Evolutionary conservation across 2,113 vertebrate species (phyloP).

Genomic region (Glaucidium brasilianum): DNA sequence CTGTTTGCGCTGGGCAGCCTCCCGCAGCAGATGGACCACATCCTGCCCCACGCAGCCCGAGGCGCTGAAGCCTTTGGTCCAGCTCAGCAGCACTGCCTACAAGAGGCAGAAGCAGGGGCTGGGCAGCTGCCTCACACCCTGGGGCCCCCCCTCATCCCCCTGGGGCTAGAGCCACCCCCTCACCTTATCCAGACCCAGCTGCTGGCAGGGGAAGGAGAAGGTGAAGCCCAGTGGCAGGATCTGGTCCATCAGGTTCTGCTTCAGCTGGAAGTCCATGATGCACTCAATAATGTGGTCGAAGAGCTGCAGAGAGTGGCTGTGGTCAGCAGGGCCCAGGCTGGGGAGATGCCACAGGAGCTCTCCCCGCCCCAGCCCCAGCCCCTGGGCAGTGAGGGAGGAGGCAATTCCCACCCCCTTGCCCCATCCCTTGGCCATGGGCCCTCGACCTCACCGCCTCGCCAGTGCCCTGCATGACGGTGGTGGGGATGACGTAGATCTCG

Average conservation of each 20-base stretch:
- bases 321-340: not conserved
- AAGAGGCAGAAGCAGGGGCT: not conserved
- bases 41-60: constrained; percentile 70
- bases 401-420: not conserved
- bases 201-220: constrained; percentile 81
- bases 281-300: constrained; percentile 77
- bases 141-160: not conserved
- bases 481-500: constrained; percentile 76
- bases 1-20: constrained; percentile 69
- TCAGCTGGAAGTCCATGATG: constrained; percentile 73
- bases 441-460: constrained; percentile 62
- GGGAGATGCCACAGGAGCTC: rapidly evolving
- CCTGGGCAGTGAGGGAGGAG: rapidly evolving
- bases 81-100: constrained; percentile 77
- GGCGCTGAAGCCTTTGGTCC: constrained; percentile 81
- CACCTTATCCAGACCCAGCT: constrained; percentile 78
- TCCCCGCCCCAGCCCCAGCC: not conserved
- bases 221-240: constrained; percentile 74
- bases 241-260: constrained; percentile 46
- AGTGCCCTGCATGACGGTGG: constrained; percentile 68
- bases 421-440: not conserved
- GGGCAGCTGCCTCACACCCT: not conserved
- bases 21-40: constrained; percentile 68
- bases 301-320: constrained; percentile 35
- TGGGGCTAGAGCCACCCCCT: not conserved